A percentile compares a stretch with the other conserved stretches of the same genome.
phyloP scores from a whole-genome alignment of 2,888 invertebrate species.

The Diloba caeruleocephala region DNA sequence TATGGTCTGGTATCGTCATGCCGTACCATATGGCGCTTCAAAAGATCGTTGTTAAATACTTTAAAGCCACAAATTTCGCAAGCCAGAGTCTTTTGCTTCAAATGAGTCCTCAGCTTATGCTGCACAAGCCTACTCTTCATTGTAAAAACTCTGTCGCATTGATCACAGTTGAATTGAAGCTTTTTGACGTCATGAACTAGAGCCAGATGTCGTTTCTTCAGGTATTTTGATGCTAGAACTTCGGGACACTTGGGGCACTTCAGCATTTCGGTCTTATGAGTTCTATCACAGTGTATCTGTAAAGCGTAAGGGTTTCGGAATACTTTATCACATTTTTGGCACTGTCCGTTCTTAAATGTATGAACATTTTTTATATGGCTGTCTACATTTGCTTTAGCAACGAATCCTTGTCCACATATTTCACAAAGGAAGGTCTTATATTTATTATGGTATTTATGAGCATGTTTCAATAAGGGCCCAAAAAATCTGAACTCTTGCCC shows the following conservation, averaged over 20 bases:
- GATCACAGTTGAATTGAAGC: slow-evolving; percentile 72
- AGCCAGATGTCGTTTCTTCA: slow-evolving; percentile 74
- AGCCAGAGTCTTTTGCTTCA: slow-evolving; percentile 70
- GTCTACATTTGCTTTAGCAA: slow-evolving; percentile 66
- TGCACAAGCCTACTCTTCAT: slow-evolving; percentile 66
- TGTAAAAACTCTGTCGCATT: slow-evolving; percentile 71
- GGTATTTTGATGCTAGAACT: slow-evolving; percentile 67
- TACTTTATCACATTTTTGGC: slow-evolving; percentile 59
- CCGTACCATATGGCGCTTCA: slow-evolving; percentile 87
- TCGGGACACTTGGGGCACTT: slow-evolving; percentile 77
- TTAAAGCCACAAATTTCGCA: slow-evolving; percentile 80
- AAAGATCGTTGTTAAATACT: slow-evolving; percentile 77
- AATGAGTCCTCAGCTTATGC: slow-evolving; percentile 75
- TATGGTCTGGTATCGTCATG: slow-evolving; percentile 89
- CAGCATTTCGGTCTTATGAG: slow-evolving; percentile 45
- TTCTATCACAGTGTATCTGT: slow-evolving; percentile 52
- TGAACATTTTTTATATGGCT: slow-evolving; percentile 72
- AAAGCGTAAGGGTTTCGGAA: slow-evolving; percentile 61
- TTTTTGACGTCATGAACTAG: slow-evolving; percentile 73
- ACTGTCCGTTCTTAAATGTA: slow-evolving; percentile 47
- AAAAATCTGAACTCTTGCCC: slow-evolving; percentile 68
- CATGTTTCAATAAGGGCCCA: slow-evolving; percentile 65
- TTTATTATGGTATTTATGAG: slow-evolving; percentile 66
- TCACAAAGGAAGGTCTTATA: slow-evolving; percentile 67
- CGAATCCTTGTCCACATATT: slow-evolving; percentile 76